phyloP scores from a whole-genome alignment of 2,113 vertebrate species.

The Orthonyx spaldingii region DNA sequence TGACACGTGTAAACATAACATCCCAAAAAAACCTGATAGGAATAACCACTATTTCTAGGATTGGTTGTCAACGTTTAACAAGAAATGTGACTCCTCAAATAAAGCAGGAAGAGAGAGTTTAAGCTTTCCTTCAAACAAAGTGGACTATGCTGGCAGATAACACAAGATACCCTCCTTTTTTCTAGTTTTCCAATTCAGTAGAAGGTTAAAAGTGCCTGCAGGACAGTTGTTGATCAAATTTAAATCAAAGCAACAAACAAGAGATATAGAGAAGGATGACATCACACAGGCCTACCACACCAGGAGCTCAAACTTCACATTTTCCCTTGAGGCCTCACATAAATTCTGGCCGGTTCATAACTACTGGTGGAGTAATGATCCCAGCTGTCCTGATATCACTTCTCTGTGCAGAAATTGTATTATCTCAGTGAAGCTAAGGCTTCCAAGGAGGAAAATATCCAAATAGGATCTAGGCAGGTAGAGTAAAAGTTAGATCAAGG shows the following conservation, averaged over 20 bases:
- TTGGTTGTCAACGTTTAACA: background rate
- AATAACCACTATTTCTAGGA: background rate
- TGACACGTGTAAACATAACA: background rate
- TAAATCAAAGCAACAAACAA: background rate
- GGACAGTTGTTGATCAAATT: slow-evolving; percentile 33
- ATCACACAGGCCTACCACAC: background rate
- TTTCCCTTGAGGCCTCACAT: background rate
- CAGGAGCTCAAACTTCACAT: background rate
- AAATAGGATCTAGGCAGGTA: background rate
- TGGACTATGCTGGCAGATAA: background rate
- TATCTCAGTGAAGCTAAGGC: background rate
- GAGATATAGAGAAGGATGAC: background rate
- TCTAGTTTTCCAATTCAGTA: background rate
- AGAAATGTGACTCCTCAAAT: background rate
- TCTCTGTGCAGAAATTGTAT: background rate
- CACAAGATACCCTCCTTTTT: background rate
- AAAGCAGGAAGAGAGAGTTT: background rate
- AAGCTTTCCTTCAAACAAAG: background rate
- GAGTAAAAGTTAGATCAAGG: background rate
- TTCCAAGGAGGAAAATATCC: background rate
- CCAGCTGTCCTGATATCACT: background rate
- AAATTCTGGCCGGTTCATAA: background rate
- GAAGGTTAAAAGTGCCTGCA: slow-evolving; percentile 15
- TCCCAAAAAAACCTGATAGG: background rate
- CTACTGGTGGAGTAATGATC: background rate